Percentiles rank a stretch among this genome's conserved stretches.
These are phyloP conservation scores for Heliornis fulica DNA, from an alignment of 2,113 vertebrate genomes.

Conservation along the genomic window DNA sequence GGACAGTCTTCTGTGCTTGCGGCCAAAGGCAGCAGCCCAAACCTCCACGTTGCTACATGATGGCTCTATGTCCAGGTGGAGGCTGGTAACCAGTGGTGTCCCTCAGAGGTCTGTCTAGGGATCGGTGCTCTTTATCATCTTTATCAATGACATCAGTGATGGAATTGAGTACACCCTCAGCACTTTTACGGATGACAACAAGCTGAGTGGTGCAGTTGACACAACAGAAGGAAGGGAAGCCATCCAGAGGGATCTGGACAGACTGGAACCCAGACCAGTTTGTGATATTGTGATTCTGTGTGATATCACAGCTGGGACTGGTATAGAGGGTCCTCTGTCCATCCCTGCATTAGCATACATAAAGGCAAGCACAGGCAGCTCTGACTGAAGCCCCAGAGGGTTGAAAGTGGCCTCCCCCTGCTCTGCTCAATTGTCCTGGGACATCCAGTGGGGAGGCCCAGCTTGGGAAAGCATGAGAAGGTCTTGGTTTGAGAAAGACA, in stretches of 20 bases:
- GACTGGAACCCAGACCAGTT: too few species aligned
- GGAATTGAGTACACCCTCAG: too few species aligned
- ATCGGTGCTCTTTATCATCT: too few species aligned
- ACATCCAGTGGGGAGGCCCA: neutral
- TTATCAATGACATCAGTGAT: too few species aligned
- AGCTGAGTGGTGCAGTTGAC: too few species aligned
- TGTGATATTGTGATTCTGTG: too few species aligned
- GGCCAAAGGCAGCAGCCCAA: neutral
- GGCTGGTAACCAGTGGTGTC: too few species aligned
- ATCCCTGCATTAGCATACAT: neutral
- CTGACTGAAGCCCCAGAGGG: neutral
- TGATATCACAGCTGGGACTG: neutral
- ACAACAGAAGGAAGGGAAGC: too few species aligned
- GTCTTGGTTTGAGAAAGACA: neutral
- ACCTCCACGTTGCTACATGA: rapidly evolving
- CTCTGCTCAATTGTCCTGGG: neutral
- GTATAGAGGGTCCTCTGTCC: neutral
- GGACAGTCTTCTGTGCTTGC: neutral
- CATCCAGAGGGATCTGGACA: too few species aligned
- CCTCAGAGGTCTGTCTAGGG: too few species aligned
- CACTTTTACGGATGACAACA: too few species aligned
- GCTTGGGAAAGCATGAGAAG: neutral
- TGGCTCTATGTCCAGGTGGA: too few species aligned
- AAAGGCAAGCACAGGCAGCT: neutral
- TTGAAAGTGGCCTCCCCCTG: neutral